These are phyloP conservation scores for Drepanosiphum platanoidis DNA, from an alignment of 2,888 invertebrate species.

Conservation along the genomic window DNA sequence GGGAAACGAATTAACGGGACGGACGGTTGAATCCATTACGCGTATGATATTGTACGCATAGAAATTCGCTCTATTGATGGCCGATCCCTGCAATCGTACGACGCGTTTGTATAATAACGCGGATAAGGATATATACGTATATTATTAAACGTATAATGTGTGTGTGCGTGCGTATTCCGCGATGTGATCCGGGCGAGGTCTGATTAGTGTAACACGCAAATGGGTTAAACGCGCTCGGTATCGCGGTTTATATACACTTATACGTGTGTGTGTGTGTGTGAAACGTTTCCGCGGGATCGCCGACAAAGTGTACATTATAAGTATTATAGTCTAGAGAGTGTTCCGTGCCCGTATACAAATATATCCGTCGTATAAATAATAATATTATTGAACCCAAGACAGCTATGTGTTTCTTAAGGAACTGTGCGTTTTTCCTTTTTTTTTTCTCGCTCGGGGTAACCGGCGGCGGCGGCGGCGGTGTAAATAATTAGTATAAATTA, in stretches of 20 bases:
- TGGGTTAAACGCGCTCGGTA: slow-evolving; percentile 31
- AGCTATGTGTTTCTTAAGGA: too few relatives aligned
- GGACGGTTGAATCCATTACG: background rate
- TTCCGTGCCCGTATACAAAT: too few relatives aligned
- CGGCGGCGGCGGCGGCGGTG: too few relatives aligned
- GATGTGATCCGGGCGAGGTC: slow-evolving; percentile 36
- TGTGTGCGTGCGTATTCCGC: too few relatives aligned
- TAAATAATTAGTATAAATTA: too few relatives aligned
- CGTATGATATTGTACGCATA: background rate
- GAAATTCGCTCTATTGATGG: background rate
- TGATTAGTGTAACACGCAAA: slow-evolving; percentile 56
- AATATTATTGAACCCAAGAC: too few relatives aligned
- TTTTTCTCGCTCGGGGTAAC: too few relatives aligned
- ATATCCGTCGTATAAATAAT: too few relatives aligned
- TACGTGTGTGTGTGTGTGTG: background rate
- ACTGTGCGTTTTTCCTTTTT: too few relatives aligned
- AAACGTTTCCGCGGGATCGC: slow-evolving; percentile 1
- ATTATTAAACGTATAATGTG: too few relatives aligned
- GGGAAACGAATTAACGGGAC: background rate
- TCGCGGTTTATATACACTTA: background rate
- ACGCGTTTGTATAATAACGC: background rate
- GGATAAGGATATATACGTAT: background rate
- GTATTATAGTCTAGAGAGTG: too few relatives aligned
- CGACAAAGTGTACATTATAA: background rate
- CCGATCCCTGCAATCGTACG: background rate